phyloP scores from a whole-genome alignment of 2,888 invertebrate species.

The Brenthis hecate region DNA sequence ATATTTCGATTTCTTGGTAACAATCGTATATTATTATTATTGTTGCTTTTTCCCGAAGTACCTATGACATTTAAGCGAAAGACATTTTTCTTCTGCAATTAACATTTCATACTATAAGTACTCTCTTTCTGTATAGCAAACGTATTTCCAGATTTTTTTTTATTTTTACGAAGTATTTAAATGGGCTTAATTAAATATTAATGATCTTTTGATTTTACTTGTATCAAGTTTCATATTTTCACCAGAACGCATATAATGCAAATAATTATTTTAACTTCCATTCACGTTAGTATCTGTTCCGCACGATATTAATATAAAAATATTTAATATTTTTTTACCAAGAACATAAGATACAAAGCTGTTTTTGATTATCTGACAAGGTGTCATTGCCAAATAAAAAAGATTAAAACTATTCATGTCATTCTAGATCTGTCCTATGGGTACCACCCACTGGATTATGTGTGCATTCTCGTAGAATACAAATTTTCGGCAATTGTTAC shows the following conservation, averaged over 20 bases:
- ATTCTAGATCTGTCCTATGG: slow-evolving; percentile 61
- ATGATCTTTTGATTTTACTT: no score
- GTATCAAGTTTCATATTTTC: no score
- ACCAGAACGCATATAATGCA: no score
- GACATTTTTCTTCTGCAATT: slow-evolving; percentile 20
- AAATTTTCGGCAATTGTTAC: slow-evolving; percentile 57
- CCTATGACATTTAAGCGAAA: slow-evolving; percentile 2
- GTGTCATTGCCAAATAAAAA: slow-evolving; percentile 43
- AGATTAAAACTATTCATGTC: slow-evolving; percentile 59
- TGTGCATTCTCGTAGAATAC: slow-evolving; percentile 70
- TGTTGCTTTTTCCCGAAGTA: not conserved
- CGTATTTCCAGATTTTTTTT: no score
- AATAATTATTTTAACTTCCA: no score
- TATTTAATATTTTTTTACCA: no score
- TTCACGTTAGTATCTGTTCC: no score
- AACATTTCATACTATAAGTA: slow-evolving; percentile 13
- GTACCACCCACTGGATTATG: slow-evolving; percentile 75
- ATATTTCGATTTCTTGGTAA: not conserved
- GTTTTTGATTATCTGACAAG: slow-evolving; percentile 1
- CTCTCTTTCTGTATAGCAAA: slow-evolving; percentile 10
- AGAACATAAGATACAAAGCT: not conserved
- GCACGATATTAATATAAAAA: no score
- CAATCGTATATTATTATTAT: slow-evolving; percentile 6
- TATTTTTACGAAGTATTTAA: no score
- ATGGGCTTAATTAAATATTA: no score